Percentiles rank a stretch among this genome's conserved stretches.
Conservation (phyloP, 2,113 vertebrate species). For the Muntiacus muntjak region DNA sequence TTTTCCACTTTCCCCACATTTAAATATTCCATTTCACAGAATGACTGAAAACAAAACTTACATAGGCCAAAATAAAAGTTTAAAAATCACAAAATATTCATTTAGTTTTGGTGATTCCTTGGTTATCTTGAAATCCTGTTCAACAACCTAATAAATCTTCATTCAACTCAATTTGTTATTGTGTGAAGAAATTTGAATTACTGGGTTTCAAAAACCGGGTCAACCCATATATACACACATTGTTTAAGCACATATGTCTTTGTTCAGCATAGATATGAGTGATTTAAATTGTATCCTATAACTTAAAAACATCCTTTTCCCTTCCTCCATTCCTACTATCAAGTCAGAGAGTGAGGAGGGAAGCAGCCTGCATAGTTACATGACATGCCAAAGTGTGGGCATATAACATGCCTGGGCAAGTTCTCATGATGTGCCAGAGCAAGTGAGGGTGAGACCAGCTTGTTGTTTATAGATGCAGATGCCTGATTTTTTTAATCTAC, state of each 20-base stretch:
- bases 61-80: background rate
- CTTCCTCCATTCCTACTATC: background rate
- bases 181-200: background rate
- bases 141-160: background rate
- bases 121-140: background rate
- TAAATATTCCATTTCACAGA: background rate
- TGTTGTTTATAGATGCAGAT: background rate
- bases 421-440: background rate
- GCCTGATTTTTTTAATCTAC: background rate
- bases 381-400: too few relatives aligned
- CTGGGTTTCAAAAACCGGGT: background rate
- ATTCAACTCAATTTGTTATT: background rate
- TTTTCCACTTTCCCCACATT: background rate
- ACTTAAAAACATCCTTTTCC: background rate
- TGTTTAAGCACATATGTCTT: background rate
- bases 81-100: background rate
- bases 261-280: background rate
- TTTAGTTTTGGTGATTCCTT: background rate
- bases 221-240: background rate
- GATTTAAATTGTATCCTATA: background rate
- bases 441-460: background rate
- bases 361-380: fast-evolving
- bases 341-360: background rate
- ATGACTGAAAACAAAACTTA: background rate
- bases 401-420: background rate